Conservation (phyloP, 1,140 invertebrate species). For the Ceratina australensis region DNA sequence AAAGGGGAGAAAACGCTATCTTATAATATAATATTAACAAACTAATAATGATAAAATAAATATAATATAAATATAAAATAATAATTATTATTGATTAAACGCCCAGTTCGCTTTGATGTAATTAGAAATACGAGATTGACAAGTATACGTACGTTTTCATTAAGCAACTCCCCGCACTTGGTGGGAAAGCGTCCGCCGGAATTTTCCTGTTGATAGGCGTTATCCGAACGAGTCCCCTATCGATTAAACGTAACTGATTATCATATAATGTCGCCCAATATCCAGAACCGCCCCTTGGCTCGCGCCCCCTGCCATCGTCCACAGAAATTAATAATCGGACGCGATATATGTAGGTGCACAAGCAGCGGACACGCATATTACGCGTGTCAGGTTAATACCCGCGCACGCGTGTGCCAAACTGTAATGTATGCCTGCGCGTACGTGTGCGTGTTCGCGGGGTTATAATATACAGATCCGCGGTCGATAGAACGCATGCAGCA, state of each 20-base stretch:
- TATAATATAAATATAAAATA: no score
- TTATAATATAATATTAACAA: no score
- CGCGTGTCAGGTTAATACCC: conserved; percentile 46
- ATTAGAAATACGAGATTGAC: no score
- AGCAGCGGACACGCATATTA: conserved; percentile 54
- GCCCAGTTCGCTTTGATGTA: no score
- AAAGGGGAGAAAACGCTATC: no score
- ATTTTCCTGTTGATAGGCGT: conserved; percentile 10
- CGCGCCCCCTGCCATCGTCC: conserved; percentile 25
- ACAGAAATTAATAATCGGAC: conserved; percentile 61
- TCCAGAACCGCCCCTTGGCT: not conserved
- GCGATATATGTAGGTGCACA: conserved; percentile 36
- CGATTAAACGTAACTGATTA: conserved; percentile 59
- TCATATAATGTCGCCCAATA: conserved; percentile 56
- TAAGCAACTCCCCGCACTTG: no score
- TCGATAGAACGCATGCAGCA: not conserved
- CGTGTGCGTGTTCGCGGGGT: no score
- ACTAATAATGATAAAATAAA: no score
- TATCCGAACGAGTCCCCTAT: conserved; percentile 41
- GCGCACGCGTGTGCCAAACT: not conserved
- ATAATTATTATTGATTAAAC: no score
- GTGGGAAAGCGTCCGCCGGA: not conserved
- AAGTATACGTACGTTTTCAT: no score
- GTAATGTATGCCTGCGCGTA: no score
- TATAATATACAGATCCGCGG: no score